These are phyloP conservation scores for Diabrotica virgifera DNA, from an alignment of 1,140 invertebrate genomes.

Conservation along the genomic window DNA sequence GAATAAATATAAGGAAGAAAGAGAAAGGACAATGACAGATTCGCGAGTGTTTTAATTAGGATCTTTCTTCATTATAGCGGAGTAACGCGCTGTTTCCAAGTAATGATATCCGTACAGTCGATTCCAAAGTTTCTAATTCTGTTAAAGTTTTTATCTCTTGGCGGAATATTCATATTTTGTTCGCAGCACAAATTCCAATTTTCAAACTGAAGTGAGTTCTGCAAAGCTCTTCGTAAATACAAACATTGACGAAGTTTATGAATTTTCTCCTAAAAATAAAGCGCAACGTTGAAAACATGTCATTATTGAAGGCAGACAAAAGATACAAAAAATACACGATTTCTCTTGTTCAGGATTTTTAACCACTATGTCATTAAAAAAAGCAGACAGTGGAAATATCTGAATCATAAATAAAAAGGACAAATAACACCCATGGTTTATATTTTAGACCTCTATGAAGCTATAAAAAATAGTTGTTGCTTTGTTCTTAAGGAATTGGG, in stretches of 20 bases:
- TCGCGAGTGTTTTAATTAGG: conserved; percentile 26
- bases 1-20: conserved; percentile 19
- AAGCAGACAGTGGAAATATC: too few relatives aligned
- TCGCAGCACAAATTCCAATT: neutral
- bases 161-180: conserved; percentile 18
- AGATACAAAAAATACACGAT: too few relatives aligned
- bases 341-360: too few relatives aligned
- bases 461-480: too few relatives aligned
- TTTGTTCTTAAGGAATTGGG: too few relatives aligned
- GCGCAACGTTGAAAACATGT: too few relatives aligned
- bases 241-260: conserved; percentile 10
- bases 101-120: conserved; percentile 24
- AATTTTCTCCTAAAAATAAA: conserved; percentile 4
- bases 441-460: too few relatives aligned
- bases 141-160: conserved; percentile 26
- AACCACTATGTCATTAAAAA: too few relatives aligned
- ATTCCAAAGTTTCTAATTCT: conserved; percentile 25
- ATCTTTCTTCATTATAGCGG: conserved; percentile 27
- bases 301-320: too few relatives aligned
- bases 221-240: conserved; percentile 2
- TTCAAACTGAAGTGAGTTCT: neutral
- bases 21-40: conserved; percentile 23
- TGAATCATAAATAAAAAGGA: too few relatives aligned
- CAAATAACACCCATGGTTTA: too few relatives aligned
- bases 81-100: conserved; percentile 22